These are phyloP conservation scores for Galerucella pusilla DNA, from an alignment of 2,888 invertebrate species.

Conservation along the genomic window DNA sequence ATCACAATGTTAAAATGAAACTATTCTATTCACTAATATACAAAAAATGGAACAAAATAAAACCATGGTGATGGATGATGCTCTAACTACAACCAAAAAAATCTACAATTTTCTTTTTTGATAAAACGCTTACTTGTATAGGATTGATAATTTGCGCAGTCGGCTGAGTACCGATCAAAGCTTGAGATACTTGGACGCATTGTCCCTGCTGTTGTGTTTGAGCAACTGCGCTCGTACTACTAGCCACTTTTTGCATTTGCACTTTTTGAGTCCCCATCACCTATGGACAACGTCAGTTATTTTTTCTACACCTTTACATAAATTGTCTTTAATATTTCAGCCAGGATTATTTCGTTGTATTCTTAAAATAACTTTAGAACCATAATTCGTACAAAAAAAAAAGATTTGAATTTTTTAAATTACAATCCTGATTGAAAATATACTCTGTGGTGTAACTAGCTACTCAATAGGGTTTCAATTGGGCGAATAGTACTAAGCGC, in stretches of 20 bases:
- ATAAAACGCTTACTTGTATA: slow-evolving; percentile 68
- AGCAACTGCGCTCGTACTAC: slow-evolving; percentile 60
- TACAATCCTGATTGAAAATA: slow-evolving; percentile 3
- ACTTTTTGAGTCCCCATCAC: slow-evolving; percentile 67
- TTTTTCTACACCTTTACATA: slow-evolving; percentile 5
- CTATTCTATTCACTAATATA: background rate
- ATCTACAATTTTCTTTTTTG: slow-evolving; percentile 40
- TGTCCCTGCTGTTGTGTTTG: slow-evolving; percentile 74
- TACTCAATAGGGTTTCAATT: background rate
- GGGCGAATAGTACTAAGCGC: slow-evolving; percentile 42
- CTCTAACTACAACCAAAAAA: slow-evolving; percentile 45
- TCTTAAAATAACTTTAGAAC: background rate
- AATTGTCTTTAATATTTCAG: background rate
- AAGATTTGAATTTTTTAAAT: too few relatives aligned
- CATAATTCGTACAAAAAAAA: too few relatives aligned
- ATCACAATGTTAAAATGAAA: background rate
- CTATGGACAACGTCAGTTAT: slow-evolving; percentile 48
- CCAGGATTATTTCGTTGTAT: slow-evolving; percentile 5
- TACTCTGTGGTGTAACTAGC: background rate
- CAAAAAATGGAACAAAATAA: background rate
- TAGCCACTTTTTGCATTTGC: slow-evolving; percentile 68
- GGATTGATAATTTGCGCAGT: slow-evolving; percentile 81
- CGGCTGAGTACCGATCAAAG: slow-evolving; percentile 74
- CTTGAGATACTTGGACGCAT: slow-evolving; percentile 79
- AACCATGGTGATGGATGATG: slow-evolving; percentile 26